These are phyloP conservation scores for Distichodus sexfasciatus DNA, from an alignment of 2,797 vertebrate genomes.

Conservation along the genomic window DNA sequence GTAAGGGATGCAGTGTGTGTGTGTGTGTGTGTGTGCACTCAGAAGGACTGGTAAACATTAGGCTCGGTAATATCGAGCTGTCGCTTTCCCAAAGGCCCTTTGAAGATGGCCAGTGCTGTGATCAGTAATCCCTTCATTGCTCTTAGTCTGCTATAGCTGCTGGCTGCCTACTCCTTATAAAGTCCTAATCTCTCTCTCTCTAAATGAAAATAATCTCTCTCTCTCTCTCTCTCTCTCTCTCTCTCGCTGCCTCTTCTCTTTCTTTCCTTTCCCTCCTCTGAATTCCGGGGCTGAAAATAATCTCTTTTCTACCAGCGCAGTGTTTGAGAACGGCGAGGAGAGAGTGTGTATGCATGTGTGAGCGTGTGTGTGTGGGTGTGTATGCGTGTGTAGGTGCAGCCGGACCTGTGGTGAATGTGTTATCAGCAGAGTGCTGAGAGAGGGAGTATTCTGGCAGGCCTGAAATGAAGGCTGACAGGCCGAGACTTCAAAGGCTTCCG, in stretches of 20 bases:
- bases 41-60: slow-evolving; percentile 10
- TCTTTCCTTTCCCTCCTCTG: slow-evolving; percentile 14
- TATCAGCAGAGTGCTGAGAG: slow-evolving; percentile 67
- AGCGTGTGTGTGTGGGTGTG: slow-evolving; percentile 14
- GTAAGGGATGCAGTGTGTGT: not conserved
- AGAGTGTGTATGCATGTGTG: not conserved
- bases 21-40: not conserved
- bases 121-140: slow-evolving; percentile 38
- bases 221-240: slow-evolving; percentile 7
- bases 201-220: slow-evolving; percentile 37
- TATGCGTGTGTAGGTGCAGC: slow-evolving; percentile 43
- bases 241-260: not conserved
- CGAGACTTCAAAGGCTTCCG: slow-evolving; percentile 74
- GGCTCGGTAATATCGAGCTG: slow-evolving; percentile 17
- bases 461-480: slow-evolving; percentile 75
- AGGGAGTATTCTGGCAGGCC: slow-evolving; percentile 68
- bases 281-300: slow-evolving; percentile 46
- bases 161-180: slow-evolving; percentile 27
- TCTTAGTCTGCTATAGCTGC: slow-evolving; percentile 48
- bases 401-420: slow-evolving; percentile 51
- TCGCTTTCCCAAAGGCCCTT: slow-evolving; percentile 37
- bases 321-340: slow-evolving; percentile 11
- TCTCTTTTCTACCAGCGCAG: slow-evolving; percentile 41
- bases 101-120: slow-evolving; percentile 44
- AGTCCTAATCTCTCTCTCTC: slow-evolving; percentile 48